Percentiles rank a stretch among this genome's conserved stretches.
Evolutionary conservation across 2,113 vertebrate species (phyloP).

Genomic region (Cichladusa arquata): DNA sequence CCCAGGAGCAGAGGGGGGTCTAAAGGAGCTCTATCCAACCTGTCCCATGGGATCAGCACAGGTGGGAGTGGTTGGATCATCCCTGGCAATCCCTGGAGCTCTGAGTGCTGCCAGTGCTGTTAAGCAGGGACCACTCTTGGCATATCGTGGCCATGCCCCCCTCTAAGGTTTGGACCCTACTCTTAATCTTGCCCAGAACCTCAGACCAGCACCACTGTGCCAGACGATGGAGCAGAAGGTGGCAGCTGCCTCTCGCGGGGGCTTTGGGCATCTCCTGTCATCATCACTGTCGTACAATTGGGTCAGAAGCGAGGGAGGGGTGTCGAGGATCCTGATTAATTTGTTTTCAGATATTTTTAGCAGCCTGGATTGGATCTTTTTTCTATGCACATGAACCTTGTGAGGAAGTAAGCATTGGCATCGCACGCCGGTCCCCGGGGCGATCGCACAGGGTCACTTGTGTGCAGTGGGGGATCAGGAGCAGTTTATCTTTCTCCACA

Average conservation of each 20-base stretch:
- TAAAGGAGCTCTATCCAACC: background rate
- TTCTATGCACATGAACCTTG: background rate
- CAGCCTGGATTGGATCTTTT: background rate
- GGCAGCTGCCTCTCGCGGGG: background rate
- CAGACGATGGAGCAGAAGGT: background rate
- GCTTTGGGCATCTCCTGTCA: background rate
- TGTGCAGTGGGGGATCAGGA: background rate
- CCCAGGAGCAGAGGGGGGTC: accelerated
- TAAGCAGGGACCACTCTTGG: too few species aligned
- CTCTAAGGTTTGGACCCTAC: accelerated
- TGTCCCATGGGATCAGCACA: accelerated
- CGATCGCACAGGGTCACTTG: background rate
- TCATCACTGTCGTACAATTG: background rate
- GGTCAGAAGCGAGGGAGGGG: constrained; percentile 21
- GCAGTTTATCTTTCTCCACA: background rate
- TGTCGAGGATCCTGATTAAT: constrained; percentile 42
- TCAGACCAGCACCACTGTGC: accelerated
- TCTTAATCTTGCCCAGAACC: background rate
- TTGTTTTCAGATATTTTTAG: constrained; percentile 57
- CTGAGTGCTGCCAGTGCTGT: background rate
- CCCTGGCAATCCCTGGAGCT: background rate
- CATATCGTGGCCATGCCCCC: accelerated
- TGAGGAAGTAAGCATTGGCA: background rate
- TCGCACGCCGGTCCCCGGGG: accelerated
- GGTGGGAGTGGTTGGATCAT: background rate